Percentiles rank a stretch among this genome's conserved stretches.
Conservation (phyloP, 2,113 vertebrate species). For the Chinchilla lanigera region DNA sequence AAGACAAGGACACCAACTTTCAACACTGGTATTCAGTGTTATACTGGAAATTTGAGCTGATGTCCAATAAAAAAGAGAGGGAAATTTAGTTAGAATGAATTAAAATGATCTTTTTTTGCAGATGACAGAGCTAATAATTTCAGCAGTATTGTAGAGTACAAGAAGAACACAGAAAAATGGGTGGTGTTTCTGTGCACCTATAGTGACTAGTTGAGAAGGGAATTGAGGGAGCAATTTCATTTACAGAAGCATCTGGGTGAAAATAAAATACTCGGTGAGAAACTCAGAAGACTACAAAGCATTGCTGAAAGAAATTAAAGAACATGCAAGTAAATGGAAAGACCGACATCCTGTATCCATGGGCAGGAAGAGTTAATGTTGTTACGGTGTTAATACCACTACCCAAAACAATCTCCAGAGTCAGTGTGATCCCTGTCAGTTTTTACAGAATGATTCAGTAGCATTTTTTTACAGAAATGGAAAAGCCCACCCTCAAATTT, state of each 20-base stretch:
- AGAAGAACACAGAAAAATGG: constrained; percentile 13
- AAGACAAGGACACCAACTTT: neutral
- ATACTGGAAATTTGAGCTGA: neutral
- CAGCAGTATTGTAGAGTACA: neutral
- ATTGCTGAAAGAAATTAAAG: neutral
- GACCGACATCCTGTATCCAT: neutral
- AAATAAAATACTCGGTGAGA: neutral
- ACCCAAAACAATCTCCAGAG: neutral
- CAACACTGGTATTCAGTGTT: neutral
- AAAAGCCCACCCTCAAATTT: neutral
- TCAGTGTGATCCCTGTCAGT: neutral
- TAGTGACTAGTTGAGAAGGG: neutral
- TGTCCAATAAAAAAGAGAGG: neutral
- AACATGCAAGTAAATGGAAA: neutral
- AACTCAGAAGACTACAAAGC: neutral
- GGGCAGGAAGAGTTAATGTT: neutral
- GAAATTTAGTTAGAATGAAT: neutral
- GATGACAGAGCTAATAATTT: neutral
- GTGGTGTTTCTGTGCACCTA: neutral
- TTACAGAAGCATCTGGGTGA: neutral
- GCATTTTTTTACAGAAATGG: neutral
- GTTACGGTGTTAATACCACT: neutral
- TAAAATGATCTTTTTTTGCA: constrained; percentile 7
- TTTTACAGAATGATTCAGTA: neutral
- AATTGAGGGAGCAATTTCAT: neutral